Base-by-base conservation (phyloP, 2,113 vertebrate species). In the Tretioscincus oriximinensis region DNA sequence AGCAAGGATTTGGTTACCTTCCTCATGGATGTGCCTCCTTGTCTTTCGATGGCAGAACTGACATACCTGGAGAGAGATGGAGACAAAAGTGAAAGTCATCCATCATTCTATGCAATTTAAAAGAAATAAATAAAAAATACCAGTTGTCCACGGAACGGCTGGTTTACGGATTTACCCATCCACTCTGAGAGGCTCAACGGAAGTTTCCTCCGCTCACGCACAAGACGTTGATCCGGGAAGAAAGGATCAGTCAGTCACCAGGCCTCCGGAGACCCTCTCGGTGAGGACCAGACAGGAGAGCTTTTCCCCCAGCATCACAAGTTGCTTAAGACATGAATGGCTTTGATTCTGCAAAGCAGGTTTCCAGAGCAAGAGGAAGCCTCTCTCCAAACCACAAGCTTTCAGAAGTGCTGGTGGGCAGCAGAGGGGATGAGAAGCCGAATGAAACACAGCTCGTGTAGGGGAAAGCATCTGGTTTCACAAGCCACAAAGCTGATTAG, bases 11-110 rank as follows among this genome's bases (percentile, higher is more conserved):
- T n/a, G n/a, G n/a, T n/a, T 93, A 97, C 97, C 96, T 97, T 97
- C 93, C 96, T 96, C 96, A 97, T 97, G 82, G 96, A 96, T 89
- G 96, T 95, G 26, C 89, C 95, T 91, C 96, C 94, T 93, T 93
- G 96, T 86, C 95, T 93, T 35, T 96, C 96, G 84, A 93, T 92
- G 69, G 95, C 96, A 91, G 96, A 96, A 89, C 95, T 95, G 20
- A 94, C 94, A 95, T 96, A 97, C 88, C 97, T 98, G 84, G 74
- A 80, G 41, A 90, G 64, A 89, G 16, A 87, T 70, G 16, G 69
- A n/a, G 60, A 6, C 5, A 58, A 58, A 61, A 35, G 61, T 45
- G 18, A 58, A 87, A 85, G 85, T 35, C 80, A 49, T 51, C 86
- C 54, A 89, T 51, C 72, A 22, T 75, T 73, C 20, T 26, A 65